Conservation (phyloP, 2,888 invertebrate genomes). For the Ophonus ardosiacus region DNA sequence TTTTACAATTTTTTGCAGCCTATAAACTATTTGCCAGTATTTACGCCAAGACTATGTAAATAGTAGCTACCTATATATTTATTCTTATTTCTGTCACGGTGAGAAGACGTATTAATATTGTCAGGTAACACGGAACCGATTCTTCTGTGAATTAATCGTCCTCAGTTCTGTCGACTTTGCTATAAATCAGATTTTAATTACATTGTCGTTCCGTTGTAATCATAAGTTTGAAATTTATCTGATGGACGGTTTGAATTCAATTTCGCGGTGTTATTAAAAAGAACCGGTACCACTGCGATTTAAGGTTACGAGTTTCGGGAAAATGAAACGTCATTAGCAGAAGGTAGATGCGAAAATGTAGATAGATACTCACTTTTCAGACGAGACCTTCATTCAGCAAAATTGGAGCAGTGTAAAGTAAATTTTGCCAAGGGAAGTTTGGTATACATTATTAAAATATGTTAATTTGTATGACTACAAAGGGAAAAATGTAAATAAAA, state of each 20-base stretch:
- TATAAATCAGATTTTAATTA: slow-evolving; percentile 58
- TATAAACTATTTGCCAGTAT: too few relatives aligned
- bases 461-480: neutral
- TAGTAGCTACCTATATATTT: too few relatives aligned
- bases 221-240: slow-evolving; percentile 43
- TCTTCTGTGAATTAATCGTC: slow-evolving; percentile 37
- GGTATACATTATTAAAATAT: slow-evolving; percentile 6
- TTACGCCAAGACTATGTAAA: too few relatives aligned
- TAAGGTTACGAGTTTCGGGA: slow-evolving; percentile 30
- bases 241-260: slow-evolving; percentile 33
- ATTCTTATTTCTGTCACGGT: slow-evolving; percentile 1
- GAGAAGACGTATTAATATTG: slow-evolving; percentile 43
- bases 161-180: slow-evolving; percentile 40
- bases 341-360: neutral
- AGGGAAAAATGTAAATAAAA: neutral
- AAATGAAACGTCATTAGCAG: slow-evolving; percentile 33
- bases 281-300: slow-evolving; percentile 1
- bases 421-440: neutral
- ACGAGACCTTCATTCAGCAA: neutral
- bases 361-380: neutral
- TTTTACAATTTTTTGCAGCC: too few relatives aligned
- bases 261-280: slow-evolving; percentile 43
- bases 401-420: neutral
- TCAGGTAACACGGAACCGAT: slow-evolving; percentile 22
- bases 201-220: slow-evolving; percentile 43